These are phyloP conservation scores for Ara ararauna DNA, from an alignment of 2,797 vertebrate genomes.

Conservation along the genomic window DNA sequence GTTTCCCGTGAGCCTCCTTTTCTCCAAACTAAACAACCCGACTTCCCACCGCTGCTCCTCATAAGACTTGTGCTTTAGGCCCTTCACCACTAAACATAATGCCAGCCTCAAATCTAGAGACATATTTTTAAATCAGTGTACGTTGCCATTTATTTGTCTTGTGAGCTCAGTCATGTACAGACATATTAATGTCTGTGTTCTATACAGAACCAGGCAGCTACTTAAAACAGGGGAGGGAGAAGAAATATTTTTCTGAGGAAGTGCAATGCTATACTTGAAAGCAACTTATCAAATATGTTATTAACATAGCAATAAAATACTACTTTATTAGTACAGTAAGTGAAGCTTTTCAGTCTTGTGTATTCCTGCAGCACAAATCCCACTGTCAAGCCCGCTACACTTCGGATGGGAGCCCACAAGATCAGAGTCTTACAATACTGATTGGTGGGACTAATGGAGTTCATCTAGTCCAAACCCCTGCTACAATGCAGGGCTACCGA, in stretches of 20 bases:
- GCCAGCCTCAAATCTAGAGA: neutral
- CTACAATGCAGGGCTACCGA: neutral
- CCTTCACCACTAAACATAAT: neutral
- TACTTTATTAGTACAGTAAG: neutral
- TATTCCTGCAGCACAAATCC: neutral
- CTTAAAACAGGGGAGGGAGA: neutral
- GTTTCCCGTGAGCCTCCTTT: neutral
- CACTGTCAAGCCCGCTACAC: neutral
- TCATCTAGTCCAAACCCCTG: neutral
- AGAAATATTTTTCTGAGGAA: neutral
- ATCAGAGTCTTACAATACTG: neutral
- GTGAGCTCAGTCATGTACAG: neutral
- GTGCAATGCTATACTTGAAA: neutral
- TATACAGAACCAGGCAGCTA: neutral
- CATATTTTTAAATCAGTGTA: neutral
- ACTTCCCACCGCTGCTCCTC: neutral
- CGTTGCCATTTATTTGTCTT: neutral
- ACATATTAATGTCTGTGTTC: neutral
- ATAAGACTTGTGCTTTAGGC: neutral
- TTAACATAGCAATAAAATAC: neutral
- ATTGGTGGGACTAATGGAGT: too few relatives aligned
- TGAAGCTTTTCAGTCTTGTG: neutral
- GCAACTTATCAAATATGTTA: neutral
- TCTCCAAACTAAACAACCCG: neutral
- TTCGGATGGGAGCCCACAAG: neutral